Percentiles rank a stretch among this genome's conserved stretches.
Conservation (phyloP, 2,888 invertebrate genomes). For the Phyto melanocephala region DNA sequence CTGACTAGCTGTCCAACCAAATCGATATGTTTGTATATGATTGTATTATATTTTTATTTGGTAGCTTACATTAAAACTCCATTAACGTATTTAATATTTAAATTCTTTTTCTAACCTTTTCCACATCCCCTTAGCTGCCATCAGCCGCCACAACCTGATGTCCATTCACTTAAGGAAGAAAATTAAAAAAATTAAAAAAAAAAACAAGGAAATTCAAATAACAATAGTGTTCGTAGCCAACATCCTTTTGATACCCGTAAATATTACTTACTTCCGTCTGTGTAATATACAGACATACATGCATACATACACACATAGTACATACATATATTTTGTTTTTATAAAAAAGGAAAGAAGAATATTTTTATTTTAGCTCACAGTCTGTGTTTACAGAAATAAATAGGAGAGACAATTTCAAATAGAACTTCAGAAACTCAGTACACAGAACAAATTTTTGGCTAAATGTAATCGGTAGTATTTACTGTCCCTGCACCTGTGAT, state of each 20-base stretch:
- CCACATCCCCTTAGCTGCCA: background rate
- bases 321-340: too few relatives aligned
- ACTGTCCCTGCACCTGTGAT: too few relatives aligned
- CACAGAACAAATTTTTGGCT: too few relatives aligned
- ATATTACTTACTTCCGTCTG: conserved; percentile 61
- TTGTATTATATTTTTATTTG: background rate
- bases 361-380: conserved; percentile 23
- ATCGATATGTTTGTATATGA: conserved; percentile 7
- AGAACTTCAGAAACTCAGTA: too few relatives aligned
- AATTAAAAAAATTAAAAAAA: background rate
- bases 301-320: background rate
- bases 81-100: conserved; percentile 51
- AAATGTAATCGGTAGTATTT: too few relatives aligned
- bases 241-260: conserved; percentile 47
- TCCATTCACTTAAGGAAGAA: background rate
- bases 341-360: too few relatives aligned
- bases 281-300: conserved; percentile 37
- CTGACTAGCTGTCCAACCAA: too few relatives aligned
- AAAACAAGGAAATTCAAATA: conserved; percentile 43
- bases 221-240: conserved; percentile 38
- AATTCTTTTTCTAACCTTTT: conserved; percentile 8
- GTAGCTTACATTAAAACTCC: conserved; percentile 44
- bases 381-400: too few relatives aligned
- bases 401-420: conserved; percentile 7
- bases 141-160: background rate